These are phyloP conservation scores for Peromyscus polionotus DNA, from an alignment of 2,113 vertebrate species.

Conservation along the genomic window DNA sequence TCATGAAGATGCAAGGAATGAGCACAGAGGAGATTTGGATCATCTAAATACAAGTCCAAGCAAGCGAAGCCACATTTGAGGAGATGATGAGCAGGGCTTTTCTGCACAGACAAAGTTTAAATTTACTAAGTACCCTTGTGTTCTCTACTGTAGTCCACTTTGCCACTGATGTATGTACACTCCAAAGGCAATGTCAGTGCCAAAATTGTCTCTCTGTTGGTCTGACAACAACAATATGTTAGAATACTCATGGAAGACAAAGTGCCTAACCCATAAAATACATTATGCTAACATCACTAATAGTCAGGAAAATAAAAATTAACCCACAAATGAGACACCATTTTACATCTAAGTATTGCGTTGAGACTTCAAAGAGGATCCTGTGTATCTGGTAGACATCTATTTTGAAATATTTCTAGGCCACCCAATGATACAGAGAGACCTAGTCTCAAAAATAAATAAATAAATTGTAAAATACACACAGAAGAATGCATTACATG, in stretches of 20 bases:
- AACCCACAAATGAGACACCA: background rate
- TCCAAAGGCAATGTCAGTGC: background rate
- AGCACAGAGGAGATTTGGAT: too few species aligned
- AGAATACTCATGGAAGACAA: background rate
- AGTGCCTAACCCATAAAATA: background rate
- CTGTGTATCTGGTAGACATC: background rate
- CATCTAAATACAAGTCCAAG: too few species aligned
- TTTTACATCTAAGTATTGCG: background rate
- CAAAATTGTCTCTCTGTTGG: background rate
- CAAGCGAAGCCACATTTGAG: background rate
- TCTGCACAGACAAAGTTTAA: too few species aligned
- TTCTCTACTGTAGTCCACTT: background rate
- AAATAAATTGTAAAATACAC: background rate
- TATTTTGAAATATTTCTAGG: background rate
- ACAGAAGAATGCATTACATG: background rate
- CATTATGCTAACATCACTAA: background rate
- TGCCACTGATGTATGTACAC: background rate
- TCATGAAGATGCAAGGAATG: background rate
- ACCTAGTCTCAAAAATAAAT: background rate
- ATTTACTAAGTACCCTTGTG: background rate
- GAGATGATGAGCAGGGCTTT: background rate
- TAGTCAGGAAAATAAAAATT: background rate
- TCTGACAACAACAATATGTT: background rate
- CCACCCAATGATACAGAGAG: background rate
- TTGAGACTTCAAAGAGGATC: background rate